Evolutionary conservation across 2,797 vertebrate species (phyloP), one percentile per base, ranked within the genome.

Genomic region (Mormyrops attenuatus): DNA sequence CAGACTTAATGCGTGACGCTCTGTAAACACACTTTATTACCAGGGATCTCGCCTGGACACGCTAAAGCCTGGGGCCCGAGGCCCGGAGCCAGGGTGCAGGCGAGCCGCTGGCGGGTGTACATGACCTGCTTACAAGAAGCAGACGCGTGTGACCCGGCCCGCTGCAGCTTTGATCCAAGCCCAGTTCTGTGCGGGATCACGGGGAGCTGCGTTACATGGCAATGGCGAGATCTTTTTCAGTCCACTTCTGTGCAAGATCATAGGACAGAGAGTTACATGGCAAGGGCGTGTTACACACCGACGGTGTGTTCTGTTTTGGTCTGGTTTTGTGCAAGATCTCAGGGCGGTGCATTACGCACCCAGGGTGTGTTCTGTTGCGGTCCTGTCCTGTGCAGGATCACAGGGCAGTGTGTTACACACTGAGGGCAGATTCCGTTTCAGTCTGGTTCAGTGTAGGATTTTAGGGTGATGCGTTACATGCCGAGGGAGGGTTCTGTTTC

Each of bases 21-120:
- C 85, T 86, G 50, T 86, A 86, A 86, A 86, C 85, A n/a, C 50
- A 86, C 50, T 86, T 55, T 86, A 53, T 86, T 86, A 86, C 85
- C 47, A 86, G 85, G 50, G 85, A 86, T 86, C 85, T 86, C 50
- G 85, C 50, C 26, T 86, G 47, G 85, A 86, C 85, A 86, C 50
- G 26, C 85, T 55, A 86, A 86, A 86, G n/a, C 85, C 85, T 5
- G 13, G 11, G 26, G 84, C 84, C 84, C 49, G 49, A 30, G n/a
- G 57, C 22, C 60, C 60, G 60, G 22, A 66, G 60, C 22, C 22
- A 66, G 60, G 8, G 22, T 1, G 22, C 60, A 26, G 60, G 13
- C 5, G 4, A 86, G 26, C 15, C 49, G 2, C 11, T 5, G 49
- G 50, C 7, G 0, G 26, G 50, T 34, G 85, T 53, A 55, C 55